A percentile compares a stretch with the other conserved stretches of the same genome.
Conservation (phyloP, 2,113 vertebrate species). For the Numida meleagris region DNA sequence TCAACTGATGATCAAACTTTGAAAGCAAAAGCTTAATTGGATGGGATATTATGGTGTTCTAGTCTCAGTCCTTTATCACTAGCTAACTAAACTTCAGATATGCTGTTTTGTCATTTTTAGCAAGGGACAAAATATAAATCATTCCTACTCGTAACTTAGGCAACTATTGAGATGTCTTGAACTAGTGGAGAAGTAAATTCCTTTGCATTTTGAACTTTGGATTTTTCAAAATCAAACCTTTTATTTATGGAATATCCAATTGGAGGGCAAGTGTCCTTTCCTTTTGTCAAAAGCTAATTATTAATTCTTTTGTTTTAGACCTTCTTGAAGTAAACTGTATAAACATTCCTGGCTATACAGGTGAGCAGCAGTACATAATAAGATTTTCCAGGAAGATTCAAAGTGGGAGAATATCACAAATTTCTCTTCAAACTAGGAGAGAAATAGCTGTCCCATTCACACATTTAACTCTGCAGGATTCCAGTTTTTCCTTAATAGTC, state of each 20-base stretch:
- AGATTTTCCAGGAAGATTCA: not conserved
- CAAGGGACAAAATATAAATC: not conserved
- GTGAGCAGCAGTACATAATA: not conserved
- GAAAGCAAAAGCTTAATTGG: not conserved
- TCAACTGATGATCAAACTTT: not conserved
- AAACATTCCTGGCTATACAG: not conserved
- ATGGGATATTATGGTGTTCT: not conserved
- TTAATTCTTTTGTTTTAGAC: not conserved
- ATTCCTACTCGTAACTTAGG: not conserved
- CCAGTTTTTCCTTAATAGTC: not conserved
- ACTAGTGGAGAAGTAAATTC: not conserved
- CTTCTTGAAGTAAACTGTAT: not conserved
- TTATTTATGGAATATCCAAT: not conserved
- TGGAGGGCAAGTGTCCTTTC: not conserved
- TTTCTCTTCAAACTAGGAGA: not conserved
- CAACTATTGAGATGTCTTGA: not conserved
- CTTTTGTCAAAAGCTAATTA: not conserved
- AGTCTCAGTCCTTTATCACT: not conserved
- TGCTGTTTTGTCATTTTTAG: not conserved
- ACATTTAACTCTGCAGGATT: not conserved
- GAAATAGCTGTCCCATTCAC: not conserved
- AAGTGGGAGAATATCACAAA: not conserved
- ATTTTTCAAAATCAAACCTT: no score
- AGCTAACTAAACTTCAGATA: not conserved
- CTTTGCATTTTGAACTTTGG: no score